phyloP scores from a whole-genome alignment of 1,140 invertebrate genomes.

The Tetramorium simillimum region DNA sequence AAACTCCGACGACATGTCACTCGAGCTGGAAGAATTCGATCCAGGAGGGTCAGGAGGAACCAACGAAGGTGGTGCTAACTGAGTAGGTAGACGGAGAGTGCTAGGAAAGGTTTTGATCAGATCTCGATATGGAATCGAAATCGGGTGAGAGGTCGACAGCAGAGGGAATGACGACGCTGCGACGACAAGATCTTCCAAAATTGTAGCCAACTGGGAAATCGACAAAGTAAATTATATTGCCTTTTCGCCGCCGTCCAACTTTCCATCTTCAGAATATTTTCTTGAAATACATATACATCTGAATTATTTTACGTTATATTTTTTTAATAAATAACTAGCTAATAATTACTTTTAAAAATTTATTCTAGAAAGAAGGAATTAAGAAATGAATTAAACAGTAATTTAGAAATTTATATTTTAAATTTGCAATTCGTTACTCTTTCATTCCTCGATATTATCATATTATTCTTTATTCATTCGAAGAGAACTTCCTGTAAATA shows the following conservation, averaged over 20 bases:
- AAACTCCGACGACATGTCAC: slow-evolving; percentile 84
- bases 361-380: no score
- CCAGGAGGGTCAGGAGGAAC: slow-evolving; percentile 68
- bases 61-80: slow-evolving; percentile 32
- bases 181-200: slow-evolving; percentile 64
- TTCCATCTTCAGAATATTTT: not conserved
- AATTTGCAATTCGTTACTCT: not conserved
- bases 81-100: slow-evolving; percentile 18
- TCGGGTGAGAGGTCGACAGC: slow-evolving; percentile 68
- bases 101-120: slow-evolving; percentile 81
- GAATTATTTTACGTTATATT: not conserved
- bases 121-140: slow-evolving; percentile 83
- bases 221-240: not conserved
- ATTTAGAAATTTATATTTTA: not conserved
- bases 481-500: not conserved
- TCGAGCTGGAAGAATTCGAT: slow-evolving; percentile 84
- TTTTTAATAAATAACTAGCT: not conserved
- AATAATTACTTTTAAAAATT: not conserved
- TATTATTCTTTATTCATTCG: not conserved
- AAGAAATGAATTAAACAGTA: no score
- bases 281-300: not conserved
- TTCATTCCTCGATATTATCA: not conserved
- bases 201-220: slow-evolving; percentile 68
- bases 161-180: slow-evolving; percentile 21
- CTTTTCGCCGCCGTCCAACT: not conserved